A percentile compares a stretch with the other conserved stretches of the same genome.
Evolutionary conservation across 2,888 invertebrate species (phyloP).

Genomic region (Lasioglossum vierecki): DNA sequence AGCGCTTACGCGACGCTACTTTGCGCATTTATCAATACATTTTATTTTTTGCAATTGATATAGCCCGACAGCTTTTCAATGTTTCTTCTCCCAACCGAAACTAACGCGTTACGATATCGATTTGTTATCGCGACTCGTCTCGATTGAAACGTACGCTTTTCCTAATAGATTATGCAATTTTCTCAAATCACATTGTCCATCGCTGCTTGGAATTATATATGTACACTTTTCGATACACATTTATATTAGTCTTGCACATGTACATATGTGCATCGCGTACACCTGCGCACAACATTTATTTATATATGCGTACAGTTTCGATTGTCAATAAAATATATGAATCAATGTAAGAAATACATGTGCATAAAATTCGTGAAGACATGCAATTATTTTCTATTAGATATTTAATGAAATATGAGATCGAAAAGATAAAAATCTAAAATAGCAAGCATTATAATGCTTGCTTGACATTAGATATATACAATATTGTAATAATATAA

Average conservation of each 20-base stretch:
- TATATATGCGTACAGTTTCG: background rate
- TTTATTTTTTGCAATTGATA: slow-evolving; percentile 68
- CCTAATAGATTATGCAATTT: background rate
- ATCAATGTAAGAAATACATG: background rate
- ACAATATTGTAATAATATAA: too few species aligned
- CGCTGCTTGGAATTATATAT: background rate
- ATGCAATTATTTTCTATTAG: too few species aligned
- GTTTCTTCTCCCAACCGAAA: background rate
- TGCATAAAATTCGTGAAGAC: background rate
- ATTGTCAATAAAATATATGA: background rate
- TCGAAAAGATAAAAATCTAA: too few species aligned
- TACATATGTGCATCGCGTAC: background rate
- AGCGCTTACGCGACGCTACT: slow-evolving; percentile 71
- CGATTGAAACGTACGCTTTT: background rate
- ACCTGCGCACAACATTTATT: slow-evolving; percentile 10
- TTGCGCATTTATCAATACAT: slow-evolving; percentile 73
- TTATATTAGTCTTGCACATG: background rate
- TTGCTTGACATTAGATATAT: too few species aligned
- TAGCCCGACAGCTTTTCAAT: slow-evolving; percentile 31
- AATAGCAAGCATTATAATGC: too few species aligned
- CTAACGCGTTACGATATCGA: background rate
- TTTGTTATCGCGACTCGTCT: background rate
- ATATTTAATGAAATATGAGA: too few species aligned
- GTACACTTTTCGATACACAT: background rate
- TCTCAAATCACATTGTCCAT: background rate